Base-by-base conservation (phyloP, 2,797 vertebrate genomes). In the Takifugu rubripes region DNA sequence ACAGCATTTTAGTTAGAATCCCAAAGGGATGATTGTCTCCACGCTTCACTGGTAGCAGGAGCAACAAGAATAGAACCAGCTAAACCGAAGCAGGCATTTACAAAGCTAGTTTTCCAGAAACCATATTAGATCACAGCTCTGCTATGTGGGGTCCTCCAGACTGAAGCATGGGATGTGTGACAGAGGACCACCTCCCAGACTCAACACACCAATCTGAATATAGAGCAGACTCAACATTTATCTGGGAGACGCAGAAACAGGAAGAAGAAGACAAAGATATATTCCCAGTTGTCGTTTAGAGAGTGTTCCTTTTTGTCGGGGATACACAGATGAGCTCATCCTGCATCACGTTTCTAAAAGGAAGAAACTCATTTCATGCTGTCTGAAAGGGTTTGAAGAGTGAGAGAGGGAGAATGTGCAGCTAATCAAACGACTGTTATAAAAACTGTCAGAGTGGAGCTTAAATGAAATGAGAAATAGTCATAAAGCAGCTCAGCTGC, bases 181-280 rank as follows among this genome's bases (percentile, higher is more conserved):
- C 48, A 43, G 21, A 60, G 17, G 11, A 49, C 29, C 5, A 2
- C 6, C 21, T 29, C 43, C 16, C 53, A 66, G 48, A 58, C 51
- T 65, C 43, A 65, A 66, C 65, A 68, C 25, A 31, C 29, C 33
- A 26, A 44, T 49, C 26, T 56, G 21, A 68, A 59, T 10, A 14
- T 16, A 51, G 44, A 59, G 55, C 59, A 73, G 66, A 63, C 61
- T 61, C 50, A 66, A 72, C 45, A 58, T 48, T 48, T 54, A 47
- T 43, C 48, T 57, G 43, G 49, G 54, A 44, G 42, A 42, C 10
- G 17, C 4, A 54, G 21, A 54, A 14, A 64, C 27, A 48, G 17
- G 15, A 25, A 46, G 49, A 44, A 15, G 21, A 21, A 21, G 21
- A 21, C 21, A 21, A 21, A 21, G 52, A 70, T 25, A 16, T 25